Evolutionary conservation across 37 sponge, comb jelly and placozoan genomes (phyloP), one percentile per base, ranked within the genome.

Genomic region (Tethya wilhelma): DNA sequence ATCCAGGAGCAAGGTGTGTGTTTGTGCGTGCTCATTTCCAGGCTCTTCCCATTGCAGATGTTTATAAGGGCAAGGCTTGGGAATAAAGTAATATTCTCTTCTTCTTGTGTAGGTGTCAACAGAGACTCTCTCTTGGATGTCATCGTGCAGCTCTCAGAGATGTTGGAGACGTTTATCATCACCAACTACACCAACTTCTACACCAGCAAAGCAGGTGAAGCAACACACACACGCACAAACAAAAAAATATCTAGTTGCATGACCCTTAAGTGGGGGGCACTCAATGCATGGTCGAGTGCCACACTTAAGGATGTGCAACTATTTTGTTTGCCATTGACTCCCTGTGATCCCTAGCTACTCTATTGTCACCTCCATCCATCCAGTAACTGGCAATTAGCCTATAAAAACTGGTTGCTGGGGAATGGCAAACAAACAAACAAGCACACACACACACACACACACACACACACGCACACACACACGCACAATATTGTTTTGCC

Each of bases 161-260:
- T 78, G 22, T 65, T 89, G 40, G 90, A 89, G 67, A 63, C 64
- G 20, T 89, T 89, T 78, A 59, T 83, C 60, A 83, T 77, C 45
- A 37, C 38, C 41, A 73, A 38, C 49, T 69, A 84, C 36, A 73
- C 79, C 4, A 8, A 45, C 37, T 75, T 38, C 56, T 46, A 29
- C 29, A 20, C 77, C 44, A 30, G n/a, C 31, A 29, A n/a, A n/a
- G 32, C 31, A 17, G 4, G 59, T 65, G 30, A 29, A 31, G 8
- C 66, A 29, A 20, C 36, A 4, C 32, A 34, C 32, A 34, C 66
- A 65, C 19, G 34, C 6, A 65, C 3, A 3, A 49, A 49, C 55
- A 49, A 17, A 11, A 49, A 19, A 19, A 19, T 17, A 49, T 17
- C 17, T 49, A 17, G 17, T 49, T 49, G n/a, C n/a, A n/a, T n/a